Base-by-base conservation (phyloP, 2,888 invertebrate species). In the Hylaea fasciaria region DNA sequence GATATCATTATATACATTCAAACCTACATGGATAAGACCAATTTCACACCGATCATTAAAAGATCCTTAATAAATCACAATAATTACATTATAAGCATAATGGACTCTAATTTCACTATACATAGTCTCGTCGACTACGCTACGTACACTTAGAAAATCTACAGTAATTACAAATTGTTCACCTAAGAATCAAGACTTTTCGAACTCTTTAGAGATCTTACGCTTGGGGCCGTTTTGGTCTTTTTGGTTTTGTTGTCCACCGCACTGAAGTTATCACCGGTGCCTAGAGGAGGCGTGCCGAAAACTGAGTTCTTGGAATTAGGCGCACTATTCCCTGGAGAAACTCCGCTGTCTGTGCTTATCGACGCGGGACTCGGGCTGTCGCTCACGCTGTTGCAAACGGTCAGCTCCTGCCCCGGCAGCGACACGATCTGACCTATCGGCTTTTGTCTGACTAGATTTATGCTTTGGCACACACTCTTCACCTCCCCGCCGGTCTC, bases 111-210 rank as follows among this genome's bases (percentile, higher is more conserved):
- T 77, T 79, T 83, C 77, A 83, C 83, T 86, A 32, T 32, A 32
- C 32, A 32, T 32, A 74, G 68, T 72, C 73, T 69, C 48, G 37
- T 76, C 69, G 77, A 78, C 85, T 84, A 82, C 68, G 62, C 89
- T 89, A 89, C 83, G 74, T 88, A 91, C 91, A 91, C 80, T 89
- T 91, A 91, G 86, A 91, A 91, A 91, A 92, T 91, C 91, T 92
- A 92, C 90, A 89, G 51, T 90, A 89, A 88, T 91, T 90, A 91
- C 91, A 90, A 86, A 85, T 75, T 69, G 82, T 62, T 61, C 40
- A 44, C 47, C 85, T 89, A 91, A 83, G 89, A 86, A 78, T 92
- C 91, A 83, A 92, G 77, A 85, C 91, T 91, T 86, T 91, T 92
- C 58, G 91, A 91, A 82, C 85, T 89, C 77, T 91, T 91, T 56